A percentile compares a stretch with the other conserved stretches of the same genome.
Conservation (phyloP, 2,113 vertebrate species). For the Mastomys natalensis region DNA sequence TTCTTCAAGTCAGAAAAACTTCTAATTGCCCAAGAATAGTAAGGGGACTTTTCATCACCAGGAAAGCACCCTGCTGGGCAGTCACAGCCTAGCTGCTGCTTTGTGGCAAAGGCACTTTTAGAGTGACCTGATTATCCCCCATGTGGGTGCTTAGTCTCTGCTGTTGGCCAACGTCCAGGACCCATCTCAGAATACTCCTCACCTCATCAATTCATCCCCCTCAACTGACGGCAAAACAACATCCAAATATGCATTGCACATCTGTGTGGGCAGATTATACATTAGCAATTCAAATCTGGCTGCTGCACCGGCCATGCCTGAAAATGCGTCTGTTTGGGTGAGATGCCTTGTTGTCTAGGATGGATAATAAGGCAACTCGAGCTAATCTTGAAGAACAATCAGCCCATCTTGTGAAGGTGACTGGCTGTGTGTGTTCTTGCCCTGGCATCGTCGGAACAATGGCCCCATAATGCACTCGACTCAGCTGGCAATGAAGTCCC, state of each 20-base stretch:
- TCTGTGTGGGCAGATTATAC: slow-evolving; percentile 92
- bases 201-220: slow-evolving; percentile 92
- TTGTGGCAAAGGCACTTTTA: slow-evolving; percentile 81
- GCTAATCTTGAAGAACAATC: slow-evolving; percentile 92
- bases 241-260: slow-evolving; percentile 92
- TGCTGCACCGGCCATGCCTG: slow-evolving; percentile 84
- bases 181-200: slow-evolving; percentile 92
- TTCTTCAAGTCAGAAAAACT: slow-evolving; percentile 74
- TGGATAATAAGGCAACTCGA: slow-evolving; percentile 89
- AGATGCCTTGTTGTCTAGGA: slow-evolving; percentile 87
- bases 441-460: slow-evolving; percentile 88
- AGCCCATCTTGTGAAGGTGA: slow-evolving; percentile 91
- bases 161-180: slow-evolving; percentile 92
- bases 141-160: slow-evolving; percentile 89
- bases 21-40: slow-evolving; percentile 75
- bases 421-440: slow-evolving; percentile 88
- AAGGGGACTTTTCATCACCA: slow-evolving; percentile 84
- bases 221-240: slow-evolving; percentile 89
- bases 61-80: slow-evolving; percentile 81
- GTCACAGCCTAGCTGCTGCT: slow-evolving; percentile 83
- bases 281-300: slow-evolving; percentile 91
- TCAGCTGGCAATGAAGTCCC: slow-evolving; percentile 95
- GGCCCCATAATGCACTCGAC: slow-evolving; percentile 89
- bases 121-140: slow-evolving; percentile 86
- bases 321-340: slow-evolving; percentile 88